These are phyloP conservation scores for Myopa testacea DNA, from an alignment of 2,888 invertebrate species.

Conservation along the genomic window DNA sequence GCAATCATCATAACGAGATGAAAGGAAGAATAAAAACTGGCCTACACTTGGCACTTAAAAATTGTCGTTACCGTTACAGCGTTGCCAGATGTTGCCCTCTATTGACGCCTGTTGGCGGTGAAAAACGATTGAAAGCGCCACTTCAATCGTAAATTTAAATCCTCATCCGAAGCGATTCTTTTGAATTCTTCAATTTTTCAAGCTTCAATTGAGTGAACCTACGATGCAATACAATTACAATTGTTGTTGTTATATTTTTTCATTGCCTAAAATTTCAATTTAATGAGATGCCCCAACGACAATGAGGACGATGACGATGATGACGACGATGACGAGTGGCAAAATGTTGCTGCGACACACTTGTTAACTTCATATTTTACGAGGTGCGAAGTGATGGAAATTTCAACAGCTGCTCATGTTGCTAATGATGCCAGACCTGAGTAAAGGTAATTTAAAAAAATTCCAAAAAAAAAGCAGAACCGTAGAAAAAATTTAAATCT, in stretches of 20 bases:
- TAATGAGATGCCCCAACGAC: slow-evolving; percentile 17
- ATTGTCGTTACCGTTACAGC: slow-evolving; percentile 8
- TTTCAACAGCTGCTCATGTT: background rate
- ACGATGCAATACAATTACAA: background rate
- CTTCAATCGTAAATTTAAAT: no score
- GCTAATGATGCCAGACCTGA: slow-evolving; percentile 21
- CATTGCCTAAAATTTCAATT: slow-evolving; percentile 24
- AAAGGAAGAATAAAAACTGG: background rate
- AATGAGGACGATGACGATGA: background rate
- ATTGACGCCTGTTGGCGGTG: slow-evolving; percentile 29
- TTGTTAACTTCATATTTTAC: slow-evolving; percentile 31
- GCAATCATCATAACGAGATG: slow-evolving; percentile 28
- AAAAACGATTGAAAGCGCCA: slow-evolving; percentile 9
- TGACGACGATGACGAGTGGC: slow-evolving; percentile 8
- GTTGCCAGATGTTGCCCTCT: slow-evolving; percentile 30
- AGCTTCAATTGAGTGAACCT: background rate
- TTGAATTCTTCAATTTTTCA: background rate
- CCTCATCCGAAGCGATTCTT: no score
- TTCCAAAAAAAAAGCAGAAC: slow-evolving; percentile 29
- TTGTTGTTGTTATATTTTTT: slow-evolving; percentile 1
- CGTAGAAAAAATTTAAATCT: background rate
- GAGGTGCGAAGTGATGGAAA: slow-evolving; percentile 8
- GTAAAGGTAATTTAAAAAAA: slow-evolving; percentile 35
- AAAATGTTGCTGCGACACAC: slow-evolving; percentile 17
- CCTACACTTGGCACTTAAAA: background rate